Percentiles rank a stretch among this genome's conserved stretches.
Evolutionary conservation across 1,140 invertebrate genomes (phyloP).

Genomic region (Trichogramma pretiosum): DNA sequence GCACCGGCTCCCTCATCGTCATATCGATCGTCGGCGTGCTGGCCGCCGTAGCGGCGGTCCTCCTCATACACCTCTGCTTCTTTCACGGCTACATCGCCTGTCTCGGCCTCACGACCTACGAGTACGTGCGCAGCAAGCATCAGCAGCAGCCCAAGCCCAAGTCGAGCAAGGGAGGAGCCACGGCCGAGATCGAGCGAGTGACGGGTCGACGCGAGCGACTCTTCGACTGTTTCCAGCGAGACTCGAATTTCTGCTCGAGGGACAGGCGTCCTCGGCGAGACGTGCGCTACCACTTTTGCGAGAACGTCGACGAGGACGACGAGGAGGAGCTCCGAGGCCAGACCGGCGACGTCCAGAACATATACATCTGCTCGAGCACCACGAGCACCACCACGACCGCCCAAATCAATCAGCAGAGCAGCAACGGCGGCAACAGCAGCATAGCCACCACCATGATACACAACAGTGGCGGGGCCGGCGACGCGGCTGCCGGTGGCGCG

Average conservation of each 20-base stretch:
- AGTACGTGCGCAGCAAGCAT: slow-evolving; percentile 66
- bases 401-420: slow-evolving; percentile 13
- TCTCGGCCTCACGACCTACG: slow-evolving; percentile 80
- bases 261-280: not conserved
- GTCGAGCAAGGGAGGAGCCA: slow-evolving; percentile 1
- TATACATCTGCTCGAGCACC: slow-evolving; percentile 34
- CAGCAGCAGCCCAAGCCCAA: slow-evolving; percentile 16
- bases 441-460: not conserved
- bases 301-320: slow-evolving; percentile 13
- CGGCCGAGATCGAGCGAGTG: too few species aligned
- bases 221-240: too few species aligned
- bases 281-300: slow-evolving; percentile 23
- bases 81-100: slow-evolving; percentile 83
- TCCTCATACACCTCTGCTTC: slow-evolving; percentile 79
- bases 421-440: not conserved
- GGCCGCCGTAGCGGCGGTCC: slow-evolving; percentile 63
- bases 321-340: slow-evolving; percentile 11
- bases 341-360: slow-evolving; percentile 22
- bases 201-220: too few species aligned
- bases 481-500: too few species aligned
- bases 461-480: not conserved
- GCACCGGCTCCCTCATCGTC: slow-evolving; percentile 55
- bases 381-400: slow-evolving; percentile 1
- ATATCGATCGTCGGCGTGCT: slow-evolving; percentile 58
- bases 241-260: too few species aligned